phyloP scores from a whole-genome alignment of 2,797 vertebrate genomes.

The Anabas testudineus region DNA sequence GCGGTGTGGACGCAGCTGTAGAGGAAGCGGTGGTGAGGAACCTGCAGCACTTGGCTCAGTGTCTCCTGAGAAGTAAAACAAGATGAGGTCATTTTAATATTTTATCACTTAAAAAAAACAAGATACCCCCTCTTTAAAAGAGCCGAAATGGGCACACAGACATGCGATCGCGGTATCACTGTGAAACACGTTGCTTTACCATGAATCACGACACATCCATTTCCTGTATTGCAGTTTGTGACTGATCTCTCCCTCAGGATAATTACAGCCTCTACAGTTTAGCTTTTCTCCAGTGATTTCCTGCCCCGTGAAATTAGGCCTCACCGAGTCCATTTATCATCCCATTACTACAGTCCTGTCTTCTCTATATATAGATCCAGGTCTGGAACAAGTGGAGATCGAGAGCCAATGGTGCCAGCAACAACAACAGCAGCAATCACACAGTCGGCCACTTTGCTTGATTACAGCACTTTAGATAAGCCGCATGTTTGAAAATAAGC shows the following conservation, averaged over 20 bases:
- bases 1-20: conserved; percentile 50
- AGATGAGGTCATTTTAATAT: conserved; percentile 59
- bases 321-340: conserved; percentile 80
- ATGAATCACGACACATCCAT: conserved; percentile 67
- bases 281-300: conserved; percentile 82
- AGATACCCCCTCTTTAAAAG: neutral
- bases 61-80: conserved; percentile 31
- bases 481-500: conserved; percentile 58
- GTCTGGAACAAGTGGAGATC: conserved; percentile 57
- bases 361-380: conserved; percentile 79
- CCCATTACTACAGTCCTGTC: conserved; percentile 72
- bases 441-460: conserved; percentile 57
- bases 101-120: conserved; percentile 14
- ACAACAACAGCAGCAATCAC: conserved; percentile 69
- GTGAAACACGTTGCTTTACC: conserved; percentile 58
- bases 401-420: conserved; percentile 62
- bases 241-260: conserved; percentile 80
- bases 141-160: conserved; percentile 27
- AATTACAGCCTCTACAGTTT: conserved; percentile 80
- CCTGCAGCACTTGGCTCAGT: conserved; percentile 18
- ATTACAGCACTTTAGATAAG: conserved; percentile 71
- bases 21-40: conserved; percentile 46
- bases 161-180: conserved; percentile 44
- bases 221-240: conserved; percentile 73
- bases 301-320: conserved; percentile 82